phyloP scores from a whole-genome alignment of 1,140 invertebrate species.

The Sycobia sp. region DNA sequence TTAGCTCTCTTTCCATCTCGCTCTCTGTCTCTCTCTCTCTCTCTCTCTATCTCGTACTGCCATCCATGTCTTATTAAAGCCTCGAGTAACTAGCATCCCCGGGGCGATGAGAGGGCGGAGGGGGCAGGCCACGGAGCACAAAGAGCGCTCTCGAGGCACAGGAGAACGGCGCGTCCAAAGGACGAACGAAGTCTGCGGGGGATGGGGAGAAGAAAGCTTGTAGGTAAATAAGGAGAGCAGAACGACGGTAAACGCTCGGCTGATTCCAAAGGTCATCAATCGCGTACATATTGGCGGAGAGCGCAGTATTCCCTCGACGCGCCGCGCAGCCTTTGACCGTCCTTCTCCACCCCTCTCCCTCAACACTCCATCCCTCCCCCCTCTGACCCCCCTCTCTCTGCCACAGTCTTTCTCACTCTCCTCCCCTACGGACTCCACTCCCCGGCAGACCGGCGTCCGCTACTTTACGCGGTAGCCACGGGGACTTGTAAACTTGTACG shows the following conservation, averaged over 20 bases:
- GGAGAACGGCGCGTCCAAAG: neutral
- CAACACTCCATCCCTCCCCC: neutral
- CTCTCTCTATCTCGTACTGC: too few relatives aligned
- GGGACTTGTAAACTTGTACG: conserved; percentile 19
- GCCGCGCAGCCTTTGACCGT: too few relatives aligned
- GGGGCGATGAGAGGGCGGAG: too few relatives aligned
- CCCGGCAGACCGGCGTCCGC: neutral
- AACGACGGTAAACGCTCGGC: conserved; percentile 35
- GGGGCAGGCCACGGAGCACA: too few relatives aligned
- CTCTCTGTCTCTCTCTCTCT: too few relatives aligned
- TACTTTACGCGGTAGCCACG: neutral
- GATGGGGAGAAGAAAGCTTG: conserved; percentile 9
- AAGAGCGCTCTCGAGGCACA: too few relatives aligned
- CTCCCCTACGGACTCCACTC: neutral
- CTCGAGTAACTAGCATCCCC: too few relatives aligned
- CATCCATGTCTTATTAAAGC: too few relatives aligned
- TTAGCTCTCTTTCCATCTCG: too few relatives aligned
- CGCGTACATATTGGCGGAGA: conserved; percentile 48
- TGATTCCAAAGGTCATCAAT: conserved; percentile 54
- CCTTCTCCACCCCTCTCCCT: conserved; percentile 25
- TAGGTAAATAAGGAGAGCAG: conserved; percentile 34
- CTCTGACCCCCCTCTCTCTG: neutral
- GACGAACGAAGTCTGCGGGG: neutral
- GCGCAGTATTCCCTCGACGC: too few relatives aligned
- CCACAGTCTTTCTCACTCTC: too few relatives aligned